Evolutionary conservation across 1,140 invertebrate genomes (phyloP).

Genomic region (Wasmannia auropunctata): DNA sequence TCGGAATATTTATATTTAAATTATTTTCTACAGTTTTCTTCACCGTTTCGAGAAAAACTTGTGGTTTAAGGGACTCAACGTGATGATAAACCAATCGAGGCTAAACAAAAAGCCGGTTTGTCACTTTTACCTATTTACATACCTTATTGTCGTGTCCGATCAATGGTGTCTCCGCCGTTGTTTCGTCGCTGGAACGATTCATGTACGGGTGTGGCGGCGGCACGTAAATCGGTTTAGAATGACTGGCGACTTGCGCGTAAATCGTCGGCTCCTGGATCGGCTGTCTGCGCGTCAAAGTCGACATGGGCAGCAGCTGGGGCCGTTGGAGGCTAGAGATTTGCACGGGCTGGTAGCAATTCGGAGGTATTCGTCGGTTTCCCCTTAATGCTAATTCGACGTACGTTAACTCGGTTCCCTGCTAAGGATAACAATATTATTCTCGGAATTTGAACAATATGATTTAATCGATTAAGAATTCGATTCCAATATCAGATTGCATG

Average conservation of each 20-base stretch:
- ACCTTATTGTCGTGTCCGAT: conserved; percentile 84
- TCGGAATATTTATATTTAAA: neutral
- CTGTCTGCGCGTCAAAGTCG: conserved; percentile 85
- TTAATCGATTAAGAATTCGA: neutral
- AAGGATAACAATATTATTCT: conserved; percentile 62
- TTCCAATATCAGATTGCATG: neutral
- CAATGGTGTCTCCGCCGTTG: conserved; percentile 83
- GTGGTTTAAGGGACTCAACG: neutral
- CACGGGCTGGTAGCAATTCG: conserved; percentile 83
- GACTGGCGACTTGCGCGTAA: conserved; percentile 87
- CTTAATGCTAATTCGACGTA: conserved; percentile 87
- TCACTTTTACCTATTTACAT: conserved; percentile 47
- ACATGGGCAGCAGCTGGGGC: conserved; percentile 83
- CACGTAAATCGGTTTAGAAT: conserved; percentile 83
- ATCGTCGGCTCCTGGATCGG: conserved; percentile 87
- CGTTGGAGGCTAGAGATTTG: conserved; percentile 83
- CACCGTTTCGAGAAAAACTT: no score
- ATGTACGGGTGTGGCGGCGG: conserved; percentile 83
- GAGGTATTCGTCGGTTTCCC: conserved; percentile 80
- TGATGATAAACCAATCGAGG: neutral
- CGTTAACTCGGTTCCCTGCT: conserved; percentile 85
- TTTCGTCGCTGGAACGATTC: conserved; percentile 81
- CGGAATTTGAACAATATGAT: neutral
- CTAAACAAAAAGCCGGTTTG: neutral
- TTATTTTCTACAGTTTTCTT: neutral